Evolutionary conservation across 1,140 invertebrate genomes (phyloP), one percentile per base, ranked within the genome.

Genomic region (Charaxes varanes): DNA sequence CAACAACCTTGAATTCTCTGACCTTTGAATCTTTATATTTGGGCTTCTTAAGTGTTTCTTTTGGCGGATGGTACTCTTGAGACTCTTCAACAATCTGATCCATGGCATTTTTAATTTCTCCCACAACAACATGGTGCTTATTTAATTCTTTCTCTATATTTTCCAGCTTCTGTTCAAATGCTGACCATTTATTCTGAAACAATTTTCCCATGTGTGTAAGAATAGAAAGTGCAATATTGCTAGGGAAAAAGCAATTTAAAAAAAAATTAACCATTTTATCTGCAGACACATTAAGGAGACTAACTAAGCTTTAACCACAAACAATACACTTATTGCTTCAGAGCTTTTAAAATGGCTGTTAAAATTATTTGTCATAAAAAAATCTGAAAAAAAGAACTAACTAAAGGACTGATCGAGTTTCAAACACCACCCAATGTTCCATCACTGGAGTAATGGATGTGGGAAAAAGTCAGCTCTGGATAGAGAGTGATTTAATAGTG

Each of bases 81-180:
- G 61, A 54, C 28, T 73, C 54, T 13, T 76, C 74, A 1, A 59
- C 62, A 27, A 81, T 71, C 30, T 84, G 71, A 27, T 86, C 68
- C 43, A 87, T 81, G 1, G 77, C 84, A 24, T 72, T 72, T 54
- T 84, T 86, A 2, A 88, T 87, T 60, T 87, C 84, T 10, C 82
- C 82, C 2, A 89, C 87, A 7, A 85, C 86, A 41, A 86, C 82
- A 55, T 90, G 85, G 51, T 90, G 88, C 43, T 86, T 82, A 41
- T 84, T 86, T 2, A 90, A 68, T 53, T 90, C 88, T 56, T 87
- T 86, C 58, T 91, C 90, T 40, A 91, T 72, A 53, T 89, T 88
- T 21, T 86, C 79, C 24, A 91, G 54, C 62, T 89, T 86, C 24
- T 85, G 86, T 70, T 90, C 89, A 79, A 91, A 89, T 51, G 88